A percentile compares a stretch with the other conserved stretches of the same genome.
Evolutionary conservation across 2,113 vertebrate species (phyloP).

Genomic region (Elephas maximus): DNA sequence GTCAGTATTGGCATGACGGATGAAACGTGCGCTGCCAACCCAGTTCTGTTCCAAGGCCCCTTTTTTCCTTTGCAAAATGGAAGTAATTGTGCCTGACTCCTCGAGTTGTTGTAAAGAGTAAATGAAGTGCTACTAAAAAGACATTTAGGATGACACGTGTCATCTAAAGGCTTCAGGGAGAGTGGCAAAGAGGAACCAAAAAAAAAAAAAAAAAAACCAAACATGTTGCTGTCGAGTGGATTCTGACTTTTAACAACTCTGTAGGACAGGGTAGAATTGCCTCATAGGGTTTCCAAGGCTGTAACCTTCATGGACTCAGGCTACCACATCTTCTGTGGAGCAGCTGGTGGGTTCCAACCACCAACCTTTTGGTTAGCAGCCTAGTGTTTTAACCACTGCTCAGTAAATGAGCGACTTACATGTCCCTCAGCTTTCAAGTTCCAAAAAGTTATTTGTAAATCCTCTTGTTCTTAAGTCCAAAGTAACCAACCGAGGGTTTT

Average conservation of each 20-base stretch:
- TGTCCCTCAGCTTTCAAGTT: not conserved
- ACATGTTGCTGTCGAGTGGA: too few relatives aligned
- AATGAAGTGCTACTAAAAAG: not conserved
- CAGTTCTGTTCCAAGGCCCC: not conserved
- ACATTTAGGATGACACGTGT: too few relatives aligned
- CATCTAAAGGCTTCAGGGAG: not conserved
- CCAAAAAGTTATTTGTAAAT: not conserved
- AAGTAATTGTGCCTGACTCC: not conserved
- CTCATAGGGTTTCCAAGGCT: too few relatives aligned
- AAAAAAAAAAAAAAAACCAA: too few relatives aligned
- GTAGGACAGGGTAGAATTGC: too few relatives aligned
- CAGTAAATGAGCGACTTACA: not conserved
- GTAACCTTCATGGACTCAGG: too few relatives aligned
- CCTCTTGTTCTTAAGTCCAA: not conserved
- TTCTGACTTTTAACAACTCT: too few relatives aligned
- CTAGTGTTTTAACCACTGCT: too few relatives aligned
- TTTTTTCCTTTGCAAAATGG: not conserved
- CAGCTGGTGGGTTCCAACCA: too few relatives aligned
- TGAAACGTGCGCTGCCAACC: not conserved
- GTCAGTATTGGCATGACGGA: fast-evolving
- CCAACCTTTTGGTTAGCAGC: too few relatives aligned
- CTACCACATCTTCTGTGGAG: too few relatives aligned
- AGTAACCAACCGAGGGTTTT: not conserved
- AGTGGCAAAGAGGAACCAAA: too few relatives aligned
- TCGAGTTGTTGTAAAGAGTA: not conserved